A percentile compares a stretch with the other conserved stretches of the same genome.
These are phyloP conservation scores for Caiman crocodilus DNA, from an alignment of 2,797 vertebrate species.

Conservation along the genomic window DNA sequence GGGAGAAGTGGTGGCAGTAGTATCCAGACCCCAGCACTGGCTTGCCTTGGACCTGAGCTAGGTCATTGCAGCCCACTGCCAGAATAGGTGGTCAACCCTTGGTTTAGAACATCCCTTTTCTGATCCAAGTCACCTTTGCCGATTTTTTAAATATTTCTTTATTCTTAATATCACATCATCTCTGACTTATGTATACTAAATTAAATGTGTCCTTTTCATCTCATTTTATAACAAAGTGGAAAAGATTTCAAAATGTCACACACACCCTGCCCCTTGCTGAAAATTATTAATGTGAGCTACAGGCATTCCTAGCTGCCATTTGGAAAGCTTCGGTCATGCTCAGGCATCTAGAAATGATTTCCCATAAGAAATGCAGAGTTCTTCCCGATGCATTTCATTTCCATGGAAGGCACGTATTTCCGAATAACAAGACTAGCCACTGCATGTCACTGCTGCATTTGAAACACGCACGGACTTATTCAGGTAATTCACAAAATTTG, in stretches of 20 bases:
- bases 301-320: not conserved
- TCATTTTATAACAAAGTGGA: not conserved
- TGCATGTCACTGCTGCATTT: not conserved
- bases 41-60: no score
- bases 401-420: not conserved
- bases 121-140: not conserved
- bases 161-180: not conserved
- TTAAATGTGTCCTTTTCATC: not conserved
- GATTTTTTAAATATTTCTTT: not conserved
- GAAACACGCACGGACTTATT: not conserved
- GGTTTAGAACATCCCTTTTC: constrained; percentile 17
- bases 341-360: not conserved
- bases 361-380: not conserved
- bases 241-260: not conserved
- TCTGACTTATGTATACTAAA: not conserved
- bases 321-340: not conserved
- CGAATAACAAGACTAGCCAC: not conserved
- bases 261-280: not conserved
- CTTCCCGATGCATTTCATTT: not conserved
- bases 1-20: no score
- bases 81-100: accelerated
- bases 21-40: no score
- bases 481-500: not conserved
- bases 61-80: no score
- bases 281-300: not conserved